Percentiles rank a stretch among this genome's conserved stretches.
Conservation (phyloP, 2,888 invertebrate species). For the Amblyjoppa proteus region DNA sequence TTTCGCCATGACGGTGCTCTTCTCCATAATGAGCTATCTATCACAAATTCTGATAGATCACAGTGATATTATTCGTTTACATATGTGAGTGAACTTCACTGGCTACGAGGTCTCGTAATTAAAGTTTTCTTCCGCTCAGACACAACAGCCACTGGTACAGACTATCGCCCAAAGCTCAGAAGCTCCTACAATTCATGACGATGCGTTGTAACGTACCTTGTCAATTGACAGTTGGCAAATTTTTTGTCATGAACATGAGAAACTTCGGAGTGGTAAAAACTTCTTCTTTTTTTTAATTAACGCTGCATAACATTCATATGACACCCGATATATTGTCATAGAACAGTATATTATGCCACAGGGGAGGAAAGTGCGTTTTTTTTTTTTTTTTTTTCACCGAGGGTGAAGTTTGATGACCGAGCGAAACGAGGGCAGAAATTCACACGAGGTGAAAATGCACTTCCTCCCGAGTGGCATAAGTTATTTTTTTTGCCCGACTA, state of each 20-base stretch:
- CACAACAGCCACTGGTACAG: constrained; percentile 30
- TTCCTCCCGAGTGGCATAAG: too few species aligned
- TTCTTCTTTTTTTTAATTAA: background rate
- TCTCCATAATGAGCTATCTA: background rate
- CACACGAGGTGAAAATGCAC: too few species aligned
- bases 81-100: constrained; percentile 2
- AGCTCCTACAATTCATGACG: too few species aligned
- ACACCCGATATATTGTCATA: too few species aligned
- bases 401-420: too few species aligned
- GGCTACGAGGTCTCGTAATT: background rate
- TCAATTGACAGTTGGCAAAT: constrained; percentile 22
- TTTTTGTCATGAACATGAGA: constrained; percentile 25
- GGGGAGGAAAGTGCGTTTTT: too few species aligned
- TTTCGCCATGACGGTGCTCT: background rate
- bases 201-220: background rate
- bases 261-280: constrained; percentile 34
- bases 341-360: too few species aligned
- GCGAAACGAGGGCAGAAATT: too few species aligned
- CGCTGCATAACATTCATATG: background rate
- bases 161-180: too few species aligned
- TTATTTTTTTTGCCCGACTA: too few species aligned
- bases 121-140: background rate
- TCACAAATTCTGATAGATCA: background rate
- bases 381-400: too few species aligned
- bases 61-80: too few species aligned